These are phyloP conservation scores for Galago senegalensis DNA, from an alignment of 2,797 vertebrate species.

Conservation along the genomic window DNA sequence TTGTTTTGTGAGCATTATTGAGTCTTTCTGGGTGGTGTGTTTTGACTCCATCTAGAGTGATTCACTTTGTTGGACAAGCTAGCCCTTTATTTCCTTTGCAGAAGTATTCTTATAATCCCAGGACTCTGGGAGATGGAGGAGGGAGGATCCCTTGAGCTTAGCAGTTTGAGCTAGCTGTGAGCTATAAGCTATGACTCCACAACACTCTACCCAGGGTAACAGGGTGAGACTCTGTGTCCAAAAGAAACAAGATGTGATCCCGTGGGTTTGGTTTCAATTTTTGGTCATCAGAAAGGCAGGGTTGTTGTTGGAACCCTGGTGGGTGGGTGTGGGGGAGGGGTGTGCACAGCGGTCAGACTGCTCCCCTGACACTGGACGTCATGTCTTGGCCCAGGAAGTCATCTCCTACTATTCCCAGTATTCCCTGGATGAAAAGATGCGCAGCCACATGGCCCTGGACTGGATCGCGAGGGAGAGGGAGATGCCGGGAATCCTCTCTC, in stretches of 20 bases:
- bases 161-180: too few species aligned
- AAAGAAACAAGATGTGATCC: too few species aligned
- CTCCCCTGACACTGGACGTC: conserved; percentile 37
- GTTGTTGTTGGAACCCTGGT: background rate
- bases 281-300: background rate
- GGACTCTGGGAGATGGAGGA: too few species aligned
- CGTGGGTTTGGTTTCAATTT: background rate
- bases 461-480: conserved; percentile 94
- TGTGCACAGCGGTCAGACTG: background rate
- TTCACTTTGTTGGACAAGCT: background rate
- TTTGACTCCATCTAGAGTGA: background rate
- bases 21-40: background rate
- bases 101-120: background rate
- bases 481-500: conserved; percentile 91
- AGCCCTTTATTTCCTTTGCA: background rate
- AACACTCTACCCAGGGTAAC: too few species aligned
- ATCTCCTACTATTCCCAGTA: conserved; percentile 95
- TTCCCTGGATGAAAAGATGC: conserved; percentile 93
- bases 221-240: too few species aligned
- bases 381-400: conserved; percentile 91
- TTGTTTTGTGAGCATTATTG: background rate
- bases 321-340: background rate
- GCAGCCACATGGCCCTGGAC: conserved; percentile 96
- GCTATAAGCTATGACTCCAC: too few species aligned
- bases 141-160: too few species aligned